Conservation (phyloP, 35 echinoderm and acorn worm species). For the Diadema setosum region DNA sequence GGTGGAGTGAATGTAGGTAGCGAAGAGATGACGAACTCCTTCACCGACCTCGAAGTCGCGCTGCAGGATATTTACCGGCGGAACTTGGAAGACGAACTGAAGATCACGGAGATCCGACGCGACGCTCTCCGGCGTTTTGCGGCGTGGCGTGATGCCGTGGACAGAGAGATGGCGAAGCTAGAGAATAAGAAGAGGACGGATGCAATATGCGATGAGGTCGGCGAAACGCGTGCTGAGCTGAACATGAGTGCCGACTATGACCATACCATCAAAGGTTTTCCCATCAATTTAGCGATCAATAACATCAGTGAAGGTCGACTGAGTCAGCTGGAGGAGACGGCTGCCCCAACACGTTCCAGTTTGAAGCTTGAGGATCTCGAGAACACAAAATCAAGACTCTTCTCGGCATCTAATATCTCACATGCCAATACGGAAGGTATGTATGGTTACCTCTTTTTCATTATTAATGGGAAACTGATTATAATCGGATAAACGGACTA, state of each 20-base stretch:
- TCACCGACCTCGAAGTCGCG: neutral
- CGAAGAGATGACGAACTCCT: neutral
- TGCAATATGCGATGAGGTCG: neutral
- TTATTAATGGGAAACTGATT: no score
- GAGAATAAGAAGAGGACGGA: neutral
- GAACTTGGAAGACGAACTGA: neutral
- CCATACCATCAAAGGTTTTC: neutral
- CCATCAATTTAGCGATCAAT: neutral
- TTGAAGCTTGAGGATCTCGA: neutral
- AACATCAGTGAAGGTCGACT: neutral
- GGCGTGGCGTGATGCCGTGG: neutral
- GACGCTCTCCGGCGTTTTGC: neutral
- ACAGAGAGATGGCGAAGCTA: neutral
- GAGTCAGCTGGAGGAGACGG: neutral
- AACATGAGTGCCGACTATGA: neutral
- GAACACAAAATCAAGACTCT: no score
- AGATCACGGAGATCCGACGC: neutral
- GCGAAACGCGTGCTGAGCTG: no score
- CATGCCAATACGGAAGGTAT: no score
- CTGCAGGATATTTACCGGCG: neutral
- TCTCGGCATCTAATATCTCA: no score
- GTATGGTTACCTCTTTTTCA: no score
- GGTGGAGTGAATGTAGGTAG: no score
- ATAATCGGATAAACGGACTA: no score
- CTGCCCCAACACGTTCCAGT: neutral